Evolutionary conservation across 2,888 invertebrate genomes (phyloP).

Genomic region (Oscheius sp.): DNA sequence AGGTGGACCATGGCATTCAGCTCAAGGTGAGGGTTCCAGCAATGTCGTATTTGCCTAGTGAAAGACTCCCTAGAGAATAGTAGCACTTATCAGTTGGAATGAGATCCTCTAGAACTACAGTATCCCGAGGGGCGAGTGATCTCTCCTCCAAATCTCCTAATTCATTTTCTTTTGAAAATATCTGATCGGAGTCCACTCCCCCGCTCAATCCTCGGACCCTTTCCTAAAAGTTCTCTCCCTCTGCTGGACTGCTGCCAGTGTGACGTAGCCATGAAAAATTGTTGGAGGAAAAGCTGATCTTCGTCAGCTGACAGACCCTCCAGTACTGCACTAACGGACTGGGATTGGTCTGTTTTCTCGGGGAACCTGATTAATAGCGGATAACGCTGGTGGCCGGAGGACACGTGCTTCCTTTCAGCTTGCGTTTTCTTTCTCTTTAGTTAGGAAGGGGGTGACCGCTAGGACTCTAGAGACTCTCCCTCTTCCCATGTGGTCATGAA

Average conservation of each 20-base stretch:
- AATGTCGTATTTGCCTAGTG: no score
- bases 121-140: no score
- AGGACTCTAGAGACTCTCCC: background rate
- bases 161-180: no score
- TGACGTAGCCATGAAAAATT: constrained; percentile 24
- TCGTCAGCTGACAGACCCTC: constrained; percentile 23
- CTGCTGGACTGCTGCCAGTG: constrained; percentile 28
- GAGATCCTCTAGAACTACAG: no score
- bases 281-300: background rate
- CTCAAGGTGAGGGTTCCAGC: no score
- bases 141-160: no score
- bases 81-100: no score
- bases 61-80: no score
- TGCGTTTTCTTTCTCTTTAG: background rate
- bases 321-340: constrained; percentile 6
- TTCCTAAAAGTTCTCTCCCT: background rate
- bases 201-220: constrained; percentile 6
- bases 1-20: no score
- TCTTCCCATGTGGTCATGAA: constrained; percentile 1
- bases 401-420: background rate
- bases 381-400: background rate
- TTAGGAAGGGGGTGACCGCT: background rate
- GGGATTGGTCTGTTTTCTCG: constrained; percentile 1
- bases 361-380: constrained; percentile 7
- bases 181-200: background rate